A percentile compares a stretch with the other conserved stretches of the same genome.
Conservation (phyloP, 2,888 invertebrate genomes). For the Drosophila kuntzei region DNA sequence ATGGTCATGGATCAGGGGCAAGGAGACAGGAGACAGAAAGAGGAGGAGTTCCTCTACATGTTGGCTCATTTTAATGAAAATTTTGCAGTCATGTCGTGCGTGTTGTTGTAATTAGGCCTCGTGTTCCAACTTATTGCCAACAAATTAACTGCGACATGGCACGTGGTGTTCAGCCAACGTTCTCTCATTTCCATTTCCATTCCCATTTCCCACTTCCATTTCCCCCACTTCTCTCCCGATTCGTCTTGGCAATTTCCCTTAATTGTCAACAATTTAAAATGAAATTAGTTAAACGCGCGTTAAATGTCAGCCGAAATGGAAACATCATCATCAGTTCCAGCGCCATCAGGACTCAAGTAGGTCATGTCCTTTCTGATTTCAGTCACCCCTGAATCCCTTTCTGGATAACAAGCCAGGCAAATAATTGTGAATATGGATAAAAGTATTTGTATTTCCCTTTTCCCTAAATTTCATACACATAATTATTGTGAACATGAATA, state of each 20-base stretch:
- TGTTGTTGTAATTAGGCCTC: slow-evolving; percentile 81
- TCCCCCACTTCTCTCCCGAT: slow-evolving; percentile 40
- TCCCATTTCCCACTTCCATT: not conserved
- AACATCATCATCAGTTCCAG: slow-evolving; percentile 66
- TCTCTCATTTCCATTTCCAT: not conserved
- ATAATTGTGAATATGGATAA: slow-evolving; percentile 32
- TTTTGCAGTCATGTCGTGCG: slow-evolving; percentile 79
- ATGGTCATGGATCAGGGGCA: slow-evolving; percentile 22
- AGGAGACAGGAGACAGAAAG: slow-evolving; percentile 1
- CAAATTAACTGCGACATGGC: slow-evolving; percentile 84
- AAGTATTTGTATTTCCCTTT: not conserved
- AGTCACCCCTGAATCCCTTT: not conserved
- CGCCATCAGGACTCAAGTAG: slow-evolving; percentile 28
- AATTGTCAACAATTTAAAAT: slow-evolving; percentile 83
- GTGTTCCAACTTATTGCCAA: slow-evolving; percentile 83
- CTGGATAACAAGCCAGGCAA: slow-evolving; percentile 1
- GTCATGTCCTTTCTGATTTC: slow-evolving; percentile 40
- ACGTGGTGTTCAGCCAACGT: slow-evolving; percentile 67
- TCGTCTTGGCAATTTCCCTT: slow-evolving; percentile 81
- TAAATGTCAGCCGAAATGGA: slow-evolving; percentile 75
- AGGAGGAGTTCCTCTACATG: not conserved
- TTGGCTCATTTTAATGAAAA: slow-evolving; percentile 80
- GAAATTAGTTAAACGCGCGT: slow-evolving; percentile 81
- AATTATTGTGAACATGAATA: not conserved
- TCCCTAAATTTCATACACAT: not conserved